Conservation (phyloP, 2,113 vertebrate genomes). For the Procapra przewalskii region DNA sequence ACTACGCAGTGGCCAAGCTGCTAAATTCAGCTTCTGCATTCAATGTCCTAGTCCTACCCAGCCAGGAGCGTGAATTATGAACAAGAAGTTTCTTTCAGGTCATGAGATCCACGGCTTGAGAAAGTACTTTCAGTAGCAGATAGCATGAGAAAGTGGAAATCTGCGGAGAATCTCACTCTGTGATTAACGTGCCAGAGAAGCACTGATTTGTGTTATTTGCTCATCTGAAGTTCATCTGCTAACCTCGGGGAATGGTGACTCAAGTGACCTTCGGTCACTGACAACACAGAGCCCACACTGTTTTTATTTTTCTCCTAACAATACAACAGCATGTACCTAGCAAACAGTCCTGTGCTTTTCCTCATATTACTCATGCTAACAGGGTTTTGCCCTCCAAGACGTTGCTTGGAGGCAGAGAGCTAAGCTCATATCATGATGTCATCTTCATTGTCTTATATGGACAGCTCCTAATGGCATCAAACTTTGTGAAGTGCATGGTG, state of each 20-base stretch:
- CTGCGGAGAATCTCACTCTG: background rate
- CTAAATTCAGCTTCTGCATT: background rate
- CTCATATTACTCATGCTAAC: background rate
- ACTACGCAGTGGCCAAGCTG: background rate
- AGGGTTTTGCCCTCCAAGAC: background rate
- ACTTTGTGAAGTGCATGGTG: background rate
- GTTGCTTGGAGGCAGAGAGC: background rate
- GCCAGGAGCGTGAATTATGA: background rate
- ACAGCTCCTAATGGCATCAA: background rate
- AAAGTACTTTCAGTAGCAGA: constrained; percentile 20
- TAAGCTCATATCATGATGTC: background rate
- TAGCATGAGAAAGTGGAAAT: constrained; percentile 11
- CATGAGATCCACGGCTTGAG: background rate
- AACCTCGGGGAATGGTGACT: background rate
- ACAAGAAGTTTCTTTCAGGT: background rate
- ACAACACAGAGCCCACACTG: background rate
- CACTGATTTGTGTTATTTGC: background rate
- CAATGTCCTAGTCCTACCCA: background rate
- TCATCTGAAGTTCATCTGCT: background rate
- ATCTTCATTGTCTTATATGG: background rate
- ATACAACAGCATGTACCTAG: background rate
- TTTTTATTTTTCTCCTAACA: background rate
- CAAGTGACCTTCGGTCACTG: background rate
- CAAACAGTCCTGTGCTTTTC: background rate
- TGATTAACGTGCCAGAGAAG: background rate